These are phyloP conservation scores for Corydoras maculifer DNA, from an alignment of 2,113 vertebrate genomes.

Conservation along the genomic window DNA sequence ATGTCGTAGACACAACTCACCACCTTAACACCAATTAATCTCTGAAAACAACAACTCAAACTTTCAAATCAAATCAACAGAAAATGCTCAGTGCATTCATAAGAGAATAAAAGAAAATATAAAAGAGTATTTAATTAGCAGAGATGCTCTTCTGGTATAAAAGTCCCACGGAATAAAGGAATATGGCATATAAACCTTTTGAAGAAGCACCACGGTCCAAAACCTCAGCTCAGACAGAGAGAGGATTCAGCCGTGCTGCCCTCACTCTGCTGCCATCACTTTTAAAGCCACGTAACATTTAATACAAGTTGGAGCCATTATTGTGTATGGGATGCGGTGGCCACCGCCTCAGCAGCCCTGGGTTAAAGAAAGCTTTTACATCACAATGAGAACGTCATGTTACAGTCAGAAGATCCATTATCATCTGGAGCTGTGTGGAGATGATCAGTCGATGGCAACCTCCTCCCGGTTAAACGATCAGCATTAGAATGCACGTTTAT, in stretches of 20 bases:
- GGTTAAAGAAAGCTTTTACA: slow-evolving; percentile 62
- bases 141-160: too few relatives aligned
- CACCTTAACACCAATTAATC: too few relatives aligned
- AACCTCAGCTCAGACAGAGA: background rate
- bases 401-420: slow-evolving; percentile 68
- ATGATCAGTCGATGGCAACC: slow-evolving; percentile 39
- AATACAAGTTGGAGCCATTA: slow-evolving; percentile 28
- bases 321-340: slow-evolving; percentile 10
- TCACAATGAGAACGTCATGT: slow-evolving; percentile 71
- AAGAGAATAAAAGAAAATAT: too few relatives aligned
- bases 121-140: too few relatives aligned
- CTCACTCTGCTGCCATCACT: slow-evolving; percentile 18
- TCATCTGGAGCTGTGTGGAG: slow-evolving; percentile 61
- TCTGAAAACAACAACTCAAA: too few relatives aligned
- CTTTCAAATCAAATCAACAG: too few relatives aligned
- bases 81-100: too few relatives aligned
- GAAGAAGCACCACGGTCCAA: background rate
- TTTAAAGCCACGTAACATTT: slow-evolving; percentile 47
- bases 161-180: too few relatives aligned
- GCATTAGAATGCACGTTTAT: slow-evolving; percentile 50
- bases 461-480: slow-evolving; percentile 33
- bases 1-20: too few relatives aligned
- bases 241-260: background rate
- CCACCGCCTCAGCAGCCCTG: slow-evolving; percentile 24
- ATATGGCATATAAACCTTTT: background rate